Percentiles rank a stretch among this genome's conserved stretches.
phyloP scores from a whole-genome alignment of 2,888 invertebrate genomes.

The Drosophila villosipedis region DNA sequence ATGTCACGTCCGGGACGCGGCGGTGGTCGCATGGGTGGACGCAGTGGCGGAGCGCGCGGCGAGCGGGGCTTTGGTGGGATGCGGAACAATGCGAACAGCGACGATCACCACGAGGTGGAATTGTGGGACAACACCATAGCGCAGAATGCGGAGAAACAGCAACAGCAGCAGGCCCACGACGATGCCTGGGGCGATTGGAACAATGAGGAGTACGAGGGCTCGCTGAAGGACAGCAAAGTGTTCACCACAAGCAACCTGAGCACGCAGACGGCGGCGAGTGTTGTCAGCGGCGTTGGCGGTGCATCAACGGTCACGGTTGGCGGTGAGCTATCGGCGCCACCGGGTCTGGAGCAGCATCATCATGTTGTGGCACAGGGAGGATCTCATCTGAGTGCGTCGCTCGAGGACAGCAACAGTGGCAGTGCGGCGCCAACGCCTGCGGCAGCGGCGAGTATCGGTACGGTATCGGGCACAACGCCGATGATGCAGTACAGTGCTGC shows the following conservation, averaged over 20 bases:
- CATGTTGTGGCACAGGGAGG: constrained; percentile 72
- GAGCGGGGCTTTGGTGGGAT: constrained; percentile 75
- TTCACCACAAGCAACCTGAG: constrained; percentile 90
- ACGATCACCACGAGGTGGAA: constrained; percentile 86
- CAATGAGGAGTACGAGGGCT: constrained; percentile 97
- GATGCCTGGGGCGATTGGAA: constrained; percentile 91
- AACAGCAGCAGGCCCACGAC: constrained; percentile 82
- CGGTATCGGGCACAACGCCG: constrained; percentile 69
- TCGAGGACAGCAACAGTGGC: constrained; percentile 74
- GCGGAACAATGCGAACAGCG: constrained; percentile 81
- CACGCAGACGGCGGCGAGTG: constrained; percentile 81
- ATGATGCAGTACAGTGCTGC: constrained; percentile 83
- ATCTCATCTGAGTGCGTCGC: constrained; percentile 79
- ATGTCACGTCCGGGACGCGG: constrained; percentile 83
- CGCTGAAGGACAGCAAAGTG: constrained; percentile 96
- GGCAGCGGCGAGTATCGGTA: constrained; percentile 43
- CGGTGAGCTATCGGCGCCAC: constrained; percentile 85
- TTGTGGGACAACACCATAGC: constrained; percentile 87
- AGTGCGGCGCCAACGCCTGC: constrained; percentile 44
- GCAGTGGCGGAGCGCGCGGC: constrained; percentile 86
- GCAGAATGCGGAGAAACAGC: constrained; percentile 84
- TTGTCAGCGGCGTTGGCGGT: constrained; percentile 70
- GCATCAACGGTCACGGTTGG: constrained; percentile 35
- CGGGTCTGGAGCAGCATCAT: constrained; percentile 85
- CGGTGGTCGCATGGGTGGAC: constrained; percentile 85